These are phyloP conservation scores for Falco berigora DNA, from an alignment of 2,797 vertebrate species.

Conservation along the genomic window DNA sequence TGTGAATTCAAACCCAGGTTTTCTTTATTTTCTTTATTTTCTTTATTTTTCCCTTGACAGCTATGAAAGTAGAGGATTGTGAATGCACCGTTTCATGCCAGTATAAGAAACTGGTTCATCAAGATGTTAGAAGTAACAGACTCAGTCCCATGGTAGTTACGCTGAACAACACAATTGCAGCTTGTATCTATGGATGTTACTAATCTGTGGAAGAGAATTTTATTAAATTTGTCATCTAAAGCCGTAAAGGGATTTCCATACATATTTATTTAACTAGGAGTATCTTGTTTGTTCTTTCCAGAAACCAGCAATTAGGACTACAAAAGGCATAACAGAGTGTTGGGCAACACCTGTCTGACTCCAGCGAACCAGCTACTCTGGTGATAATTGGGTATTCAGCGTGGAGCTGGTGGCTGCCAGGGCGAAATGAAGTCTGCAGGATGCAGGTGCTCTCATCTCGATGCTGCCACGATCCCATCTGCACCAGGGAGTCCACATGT, in stretches of 20 bases:
- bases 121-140: neutral
- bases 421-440: neutral
- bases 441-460: slow-evolving; percentile 12
- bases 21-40: neutral
- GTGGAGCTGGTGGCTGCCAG: neutral
- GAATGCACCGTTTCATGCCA: neutral
- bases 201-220: slow-evolving; percentile 12
- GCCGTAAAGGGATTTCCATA: neutral
- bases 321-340: neutral
- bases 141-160: neutral
- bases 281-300: slow-evolving; percentile 3
- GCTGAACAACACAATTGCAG: neutral
- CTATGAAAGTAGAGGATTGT: neutral
- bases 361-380: neutral
- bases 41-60: neutral
- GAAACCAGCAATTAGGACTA: neutral
- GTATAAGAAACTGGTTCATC: neutral
- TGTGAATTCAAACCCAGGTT: neutral
- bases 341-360: neutral
- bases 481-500: neutral
- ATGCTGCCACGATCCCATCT: neutral
- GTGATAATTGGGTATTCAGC: neutral
- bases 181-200: neutral
- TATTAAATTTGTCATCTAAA: neutral
- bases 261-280: neutral